phyloP scores from a whole-genome alignment of 2,797 vertebrate species.

The Apogon talboti region DNA sequence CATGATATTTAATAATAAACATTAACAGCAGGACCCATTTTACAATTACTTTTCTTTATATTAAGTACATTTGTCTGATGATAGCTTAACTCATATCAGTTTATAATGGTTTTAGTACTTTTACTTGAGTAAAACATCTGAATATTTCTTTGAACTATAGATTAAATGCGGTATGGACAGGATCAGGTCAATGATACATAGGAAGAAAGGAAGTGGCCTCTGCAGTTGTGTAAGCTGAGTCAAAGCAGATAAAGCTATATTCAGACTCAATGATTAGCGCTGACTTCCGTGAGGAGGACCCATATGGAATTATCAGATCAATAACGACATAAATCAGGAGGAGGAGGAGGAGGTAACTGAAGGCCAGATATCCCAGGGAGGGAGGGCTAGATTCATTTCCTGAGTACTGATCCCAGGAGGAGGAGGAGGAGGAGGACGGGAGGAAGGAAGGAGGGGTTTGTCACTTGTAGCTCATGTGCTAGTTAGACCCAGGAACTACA shows the following conservation, averaged over 20 bases:
- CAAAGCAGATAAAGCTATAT: constrained; percentile 64
- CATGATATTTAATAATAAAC: too few species aligned
- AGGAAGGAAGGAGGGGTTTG: constrained; percentile 59
- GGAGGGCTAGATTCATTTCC: constrained; percentile 55
- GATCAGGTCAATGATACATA: constrained; percentile 23
- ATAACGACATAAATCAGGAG: constrained; percentile 62
- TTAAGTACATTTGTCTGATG: too few species aligned
- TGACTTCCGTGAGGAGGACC: constrained; percentile 60
- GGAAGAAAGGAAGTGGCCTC: constrained; percentile 45
- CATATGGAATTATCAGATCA: constrained; percentile 63
- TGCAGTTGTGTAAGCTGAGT: constrained; percentile 57
- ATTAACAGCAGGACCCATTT: too few species aligned
- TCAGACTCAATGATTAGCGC: constrained; percentile 61
- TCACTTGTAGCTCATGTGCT: constrained; percentile 48
- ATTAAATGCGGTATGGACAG: constrained; percentile 1
- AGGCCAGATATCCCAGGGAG: constrained; percentile 42
- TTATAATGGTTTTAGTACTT: too few species aligned
- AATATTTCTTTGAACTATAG: neutral
- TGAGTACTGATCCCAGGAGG: constrained; percentile 51
- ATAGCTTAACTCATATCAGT: too few species aligned
- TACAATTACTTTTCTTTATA: too few species aligned
- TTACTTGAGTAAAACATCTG: too few species aligned
- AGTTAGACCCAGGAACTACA: constrained; percentile 60
- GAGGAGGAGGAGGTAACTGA: constrained; percentile 36
- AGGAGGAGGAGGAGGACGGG: constrained; percentile 33